Evolutionary conservation across 2,888 invertebrate genomes (phyloP), one percentile per base, ranked within the genome.

Genomic region (Molorchus minor): DNA sequence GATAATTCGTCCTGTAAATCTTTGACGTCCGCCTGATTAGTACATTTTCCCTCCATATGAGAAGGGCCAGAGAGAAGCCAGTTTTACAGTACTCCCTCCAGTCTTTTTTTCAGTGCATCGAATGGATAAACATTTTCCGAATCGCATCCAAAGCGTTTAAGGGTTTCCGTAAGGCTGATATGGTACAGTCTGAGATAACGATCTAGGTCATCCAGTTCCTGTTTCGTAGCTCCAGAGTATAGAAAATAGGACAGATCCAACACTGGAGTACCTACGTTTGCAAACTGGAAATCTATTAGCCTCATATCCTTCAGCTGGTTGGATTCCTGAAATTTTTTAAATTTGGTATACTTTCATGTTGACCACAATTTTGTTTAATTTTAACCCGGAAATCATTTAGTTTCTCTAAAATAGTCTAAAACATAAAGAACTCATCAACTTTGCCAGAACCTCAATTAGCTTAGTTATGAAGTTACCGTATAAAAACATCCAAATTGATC

Each of bases 171-270:
- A 71, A 76, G 56, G 2, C 71, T 67, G 19, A 71, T 56, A 55
- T 76, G 61, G 58, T 77, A 77, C 16, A 64, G 51, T n/a, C 64
- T 45, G 1, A 76, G 43, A n/a, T 74, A 52, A 3, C 68, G 46
- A n/a, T 75, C 64, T n/a, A 64, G 70, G 13, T 72, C 51, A 41
- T 68, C 46, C 2, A 72, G 58, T 15, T 69, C 47, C 20, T 72
- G 65, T n/a, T 65, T 65, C 2, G 67, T 53, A 40, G 65, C 65
- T 21, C 71, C 72, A n/a, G 70, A 70, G 44, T 71, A 75, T 3
- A 77, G 19, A 47, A 67, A 54, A 47, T 75, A 75, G 3, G 68
- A 52, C 36, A 77, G 52, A 56, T 77, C 76, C 35, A 56, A 47
- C 10, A 58, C 71, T 1, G 68, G 68, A 41, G 51, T 54, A 1